Base-by-base conservation (phyloP, 2,888 invertebrate species). In the Piscicola geometra region DNA sequence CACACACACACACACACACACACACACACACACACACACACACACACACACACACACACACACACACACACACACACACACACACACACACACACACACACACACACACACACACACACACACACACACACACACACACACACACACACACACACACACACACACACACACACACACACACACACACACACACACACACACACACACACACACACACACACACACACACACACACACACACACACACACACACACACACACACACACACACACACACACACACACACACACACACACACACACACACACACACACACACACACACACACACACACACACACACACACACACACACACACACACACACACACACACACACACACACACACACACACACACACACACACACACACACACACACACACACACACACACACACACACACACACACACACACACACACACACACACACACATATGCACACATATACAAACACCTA, bases 321-420 rank as follows among this genome's bases (percentile, higher is more conserved):
- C 32, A 47, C 56, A 75, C 60, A 50, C 56, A 75, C 47, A 70
- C 56, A 75, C 32, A 50, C 56, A 75, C 32, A 75, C 56, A 75
- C 47, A 75, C 35, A 75, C 47, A 70, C 64, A 75, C 33, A 52
- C 64, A 52, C 41, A 75, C 56, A 75, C 50, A 75, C 35, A 70
- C 41, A 75, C 33, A 50, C 69, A 75, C 50, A 75, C 47, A 75
- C 56, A 70, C 41, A 75, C 36, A 52, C 47, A 52, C 35, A 21
- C 47, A 30, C 33, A 67, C 12, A 28, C 5, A 15, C 32, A 32
- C 35, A 68, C 35, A 68, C 68, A 30, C 35, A 33, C 68, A 68
- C 32, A 68, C 32, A 68, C 35, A 68, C 35, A 68, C 32, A 68
- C 68, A 68, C 32, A 68, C 35, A 68, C 35, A 32, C 35, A 68